Base-by-base conservation (phyloP, 2,113 vertebrate genomes). In the Saccopteryx bilineata region DNA sequence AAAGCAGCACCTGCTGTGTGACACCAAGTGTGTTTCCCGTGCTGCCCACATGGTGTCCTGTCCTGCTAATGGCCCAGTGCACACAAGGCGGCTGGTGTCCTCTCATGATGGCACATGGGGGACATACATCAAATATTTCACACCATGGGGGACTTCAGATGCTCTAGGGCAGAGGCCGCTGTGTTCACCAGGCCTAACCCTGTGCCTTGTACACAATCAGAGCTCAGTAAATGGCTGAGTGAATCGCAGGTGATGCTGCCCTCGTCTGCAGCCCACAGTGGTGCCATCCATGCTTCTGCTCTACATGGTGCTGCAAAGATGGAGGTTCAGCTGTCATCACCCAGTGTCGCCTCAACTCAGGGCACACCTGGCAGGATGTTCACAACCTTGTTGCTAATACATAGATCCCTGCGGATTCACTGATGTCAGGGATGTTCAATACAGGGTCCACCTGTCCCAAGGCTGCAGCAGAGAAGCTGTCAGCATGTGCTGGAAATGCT, bases 131-230 rank as follows among this genome's bases (percentile, higher is more conserved):
- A 18, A 31, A 11, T 2, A 18, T 31, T 3, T 21, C 17, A 21
- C 15, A 0, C 15, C 2, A 46, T 7, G 1, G 1, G 9, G 46
- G n/a, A 21, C 24, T 19, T 11, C 4, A 0, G 65, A 31, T 11
- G 85, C 85, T 23, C 18, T 8, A 14, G 33, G 33, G 39, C 85
- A 2, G 10, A 72, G 31, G n/a, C 76, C 6, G 0, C 24, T 28
- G 54, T 14, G 66, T 46, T 18, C 15, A 1, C 26, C 14, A 12
- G 4, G 31, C 72, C n/a, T 9, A 28, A 58, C 28, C 12, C 24
- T 7, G n/a, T 39, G 33, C 14, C 17, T 10, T 5, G 26, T 23
- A 24, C 19, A 11, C 19, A 12, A 50, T 5, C 9, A 17, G n/a
- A 0, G n/a, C 87, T 66, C 23, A 54, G 15, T 0, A 54, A 21